A percentile compares a stretch with the other conserved stretches of the same genome.
Evolutionary conservation across 2,113 vertebrate species (phyloP).

Genomic region (Clupea harengus): DNA sequence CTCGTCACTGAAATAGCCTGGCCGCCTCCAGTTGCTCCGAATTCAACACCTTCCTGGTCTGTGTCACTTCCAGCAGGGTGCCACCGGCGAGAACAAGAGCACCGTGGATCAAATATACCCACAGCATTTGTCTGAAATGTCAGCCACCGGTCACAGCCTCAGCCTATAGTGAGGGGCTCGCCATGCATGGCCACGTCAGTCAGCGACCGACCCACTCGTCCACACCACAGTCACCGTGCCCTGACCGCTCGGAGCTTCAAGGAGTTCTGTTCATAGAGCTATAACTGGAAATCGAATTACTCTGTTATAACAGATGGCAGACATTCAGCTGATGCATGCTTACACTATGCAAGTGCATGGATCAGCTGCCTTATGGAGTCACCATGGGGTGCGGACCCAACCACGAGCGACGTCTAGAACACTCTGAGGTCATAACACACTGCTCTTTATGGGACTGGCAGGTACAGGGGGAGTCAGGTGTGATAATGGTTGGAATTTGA

Average conservation of each 20-base stretch:
- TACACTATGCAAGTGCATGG: background rate
- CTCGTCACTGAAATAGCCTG: background rate
- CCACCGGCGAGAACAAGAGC: background rate
- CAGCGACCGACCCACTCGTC: background rate
- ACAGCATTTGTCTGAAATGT: constrained; percentile 19
- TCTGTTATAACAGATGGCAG: constrained; percentile 3
- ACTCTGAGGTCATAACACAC: no score
- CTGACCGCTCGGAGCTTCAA: background rate
- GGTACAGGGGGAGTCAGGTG: no score
- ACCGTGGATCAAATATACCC: background rate
- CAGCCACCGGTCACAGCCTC: background rate
- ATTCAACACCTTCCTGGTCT: background rate
- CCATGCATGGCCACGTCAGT: constrained; percentile 16
- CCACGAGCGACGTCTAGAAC: background rate
- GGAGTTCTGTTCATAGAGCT: background rate
- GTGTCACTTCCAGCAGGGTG: background rate
- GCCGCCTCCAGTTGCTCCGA: background rate
- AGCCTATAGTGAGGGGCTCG: constrained; percentile 26
- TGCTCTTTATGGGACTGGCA: no score
- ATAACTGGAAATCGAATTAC: background rate
- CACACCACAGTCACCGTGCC: background rate
- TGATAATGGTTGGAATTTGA: no score
- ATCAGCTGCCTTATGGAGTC: background rate
- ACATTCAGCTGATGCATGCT: background rate
- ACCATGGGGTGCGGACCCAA: background rate